Evolutionary conservation across 2,113 vertebrate species (phyloP).

Genomic region (Hippocampus guttulatus): DNA sequence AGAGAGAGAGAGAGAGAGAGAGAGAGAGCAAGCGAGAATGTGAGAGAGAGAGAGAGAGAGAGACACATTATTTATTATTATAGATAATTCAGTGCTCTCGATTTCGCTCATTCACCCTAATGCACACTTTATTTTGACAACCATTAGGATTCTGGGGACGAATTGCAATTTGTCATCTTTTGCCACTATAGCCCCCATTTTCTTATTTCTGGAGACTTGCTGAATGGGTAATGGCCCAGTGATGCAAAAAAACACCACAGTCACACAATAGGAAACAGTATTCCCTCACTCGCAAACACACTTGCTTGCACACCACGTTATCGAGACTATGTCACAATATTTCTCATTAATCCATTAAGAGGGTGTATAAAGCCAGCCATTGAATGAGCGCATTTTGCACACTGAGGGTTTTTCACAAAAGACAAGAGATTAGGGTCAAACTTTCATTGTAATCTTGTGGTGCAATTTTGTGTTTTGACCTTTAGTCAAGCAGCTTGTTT

Average conservation of each 20-base stretch:
- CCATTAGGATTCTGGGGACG: not conserved
- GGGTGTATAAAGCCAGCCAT: conserved; percentile 29
- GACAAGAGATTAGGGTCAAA: conserved; percentile 12
- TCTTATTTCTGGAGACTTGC: not conserved
- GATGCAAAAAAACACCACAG: conserved; percentile 1
- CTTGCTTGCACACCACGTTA: not conserved
- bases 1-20: too few species aligned
- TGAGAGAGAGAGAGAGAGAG: too few species aligned
- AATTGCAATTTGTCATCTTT: not conserved
- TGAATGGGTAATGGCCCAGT: not conserved
- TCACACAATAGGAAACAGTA: conserved; percentile 1
- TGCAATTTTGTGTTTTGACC: conserved; percentile 7
- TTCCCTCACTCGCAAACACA: not conserved
- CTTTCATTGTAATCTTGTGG: not conserved
- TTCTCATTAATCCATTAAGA: conserved; percentile 53
- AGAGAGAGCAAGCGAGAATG: too few species aligned
- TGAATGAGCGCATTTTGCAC: conserved; percentile 22
- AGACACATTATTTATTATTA: too few species aligned
- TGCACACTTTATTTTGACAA: not conserved
- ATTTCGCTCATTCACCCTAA: not conserved
- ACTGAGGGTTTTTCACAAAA: not conserved
- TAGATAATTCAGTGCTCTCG: not conserved
- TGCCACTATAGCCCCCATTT: not conserved
- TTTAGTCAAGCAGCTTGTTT: not conserved
- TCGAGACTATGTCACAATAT: conserved; percentile 25